Conservation (phyloP, 1,140 invertebrate species). For the Diplogasteroides magnus region DNA sequence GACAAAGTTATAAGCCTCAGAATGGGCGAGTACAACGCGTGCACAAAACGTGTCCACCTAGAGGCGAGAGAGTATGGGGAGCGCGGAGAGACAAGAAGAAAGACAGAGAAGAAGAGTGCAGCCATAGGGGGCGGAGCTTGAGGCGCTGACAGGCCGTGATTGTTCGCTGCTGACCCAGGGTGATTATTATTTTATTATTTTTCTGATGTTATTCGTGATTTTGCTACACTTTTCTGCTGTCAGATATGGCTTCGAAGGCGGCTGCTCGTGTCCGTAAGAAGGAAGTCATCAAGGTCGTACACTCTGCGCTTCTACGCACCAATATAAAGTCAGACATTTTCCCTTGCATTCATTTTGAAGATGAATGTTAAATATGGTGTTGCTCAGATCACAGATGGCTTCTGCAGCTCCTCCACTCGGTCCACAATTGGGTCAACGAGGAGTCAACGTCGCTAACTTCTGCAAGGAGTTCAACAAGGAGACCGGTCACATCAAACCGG, state of each 20-base stretch:
- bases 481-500: slow-evolving; percentile 84
- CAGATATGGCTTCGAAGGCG: slow-evolving; percentile 32
- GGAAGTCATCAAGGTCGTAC: slow-evolving; percentile 44
- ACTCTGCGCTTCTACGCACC: slow-evolving; percentile 41
- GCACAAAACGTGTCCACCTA: no score
- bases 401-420: slow-evolving; percentile 52
- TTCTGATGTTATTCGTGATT: no score
- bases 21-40: no score
- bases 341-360: not conserved
- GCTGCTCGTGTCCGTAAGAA: slow-evolving; percentile 39
- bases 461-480: slow-evolving; percentile 96
- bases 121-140: no score
- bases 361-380: not conserved
- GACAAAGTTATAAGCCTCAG: no score
- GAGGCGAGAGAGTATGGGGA: no score
- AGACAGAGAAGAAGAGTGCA: no score
- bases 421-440: slow-evolving; percentile 63
- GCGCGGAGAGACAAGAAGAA: no score
- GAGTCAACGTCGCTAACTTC: slow-evolving; percentile 89
- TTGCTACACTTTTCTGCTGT: no score
- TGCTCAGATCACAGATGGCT: slow-evolving; percentile 53
- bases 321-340: slow-evolving; percentile 38
- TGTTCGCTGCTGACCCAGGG: no score
- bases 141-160: no score
- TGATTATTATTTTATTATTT: no score